phyloP scores from a whole-genome alignment of 1,140 invertebrate genomes.

The Trissolcus basalis region DNA sequence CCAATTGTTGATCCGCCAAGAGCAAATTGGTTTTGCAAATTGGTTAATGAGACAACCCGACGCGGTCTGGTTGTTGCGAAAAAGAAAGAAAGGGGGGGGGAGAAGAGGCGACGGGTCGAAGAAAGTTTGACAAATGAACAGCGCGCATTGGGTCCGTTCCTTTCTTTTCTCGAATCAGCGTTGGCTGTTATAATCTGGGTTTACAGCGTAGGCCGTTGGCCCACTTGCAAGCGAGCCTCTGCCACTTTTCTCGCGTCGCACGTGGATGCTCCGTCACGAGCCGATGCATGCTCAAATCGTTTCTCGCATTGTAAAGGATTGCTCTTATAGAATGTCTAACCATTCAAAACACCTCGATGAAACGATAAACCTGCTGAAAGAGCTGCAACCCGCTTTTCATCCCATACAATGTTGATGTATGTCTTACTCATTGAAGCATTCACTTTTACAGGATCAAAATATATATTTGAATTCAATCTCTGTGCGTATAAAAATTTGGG shows the following conservation, averaged over 20 bases:
- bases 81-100: conserved; percentile 22
- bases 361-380: too few species aligned
- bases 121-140: conserved; percentile 61
- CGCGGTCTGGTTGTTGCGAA: not conserved
- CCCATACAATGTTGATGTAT: too few species aligned
- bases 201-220: conserved; percentile 64
- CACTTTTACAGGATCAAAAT: too few species aligned
- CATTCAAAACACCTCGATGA: not conserved
- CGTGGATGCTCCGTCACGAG: conserved; percentile 61
- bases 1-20: too few species aligned
- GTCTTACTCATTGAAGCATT: too few species aligned
- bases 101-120: conserved; percentile 21
- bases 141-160: conserved; percentile 40
- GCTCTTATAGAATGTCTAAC: conserved; percentile 8
- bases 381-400: too few species aligned
- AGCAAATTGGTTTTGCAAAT: too few species aligned
- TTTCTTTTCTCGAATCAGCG: conserved; percentile 58
- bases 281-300: conserved; percentile 54
- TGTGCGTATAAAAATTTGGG: too few species aligned
- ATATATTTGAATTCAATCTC: too few species aligned
- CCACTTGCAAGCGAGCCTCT: conserved; percentile 57
- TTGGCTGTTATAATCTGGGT: conserved; percentile 61
- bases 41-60: not conserved
- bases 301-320: not conserved
- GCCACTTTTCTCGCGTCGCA: conserved; percentile 64